Base-by-base conservation (phyloP, 2,888 invertebrate genomes). In the Elaeidobius kamerunicus region DNA sequence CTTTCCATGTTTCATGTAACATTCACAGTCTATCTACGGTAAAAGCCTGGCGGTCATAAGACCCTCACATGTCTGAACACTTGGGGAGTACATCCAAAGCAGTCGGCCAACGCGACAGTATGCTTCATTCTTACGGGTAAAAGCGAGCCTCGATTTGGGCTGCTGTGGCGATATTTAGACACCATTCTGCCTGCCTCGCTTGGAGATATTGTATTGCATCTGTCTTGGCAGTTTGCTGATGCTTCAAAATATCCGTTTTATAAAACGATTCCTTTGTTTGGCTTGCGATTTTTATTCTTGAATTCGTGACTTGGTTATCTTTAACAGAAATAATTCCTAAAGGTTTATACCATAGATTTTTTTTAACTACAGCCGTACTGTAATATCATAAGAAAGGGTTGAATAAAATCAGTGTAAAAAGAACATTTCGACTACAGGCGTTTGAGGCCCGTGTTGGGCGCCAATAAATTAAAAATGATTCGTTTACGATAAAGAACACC, bases 61-160 rank as follows among this genome's bases (percentile, higher is more conserved):
- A 48, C 54, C 54, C 54, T 54, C 50, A 50, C 43, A 36, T 50
- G 50, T 38, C 43, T 49, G 30, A 53, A 49, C 49, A 54, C 46
- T 49, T 54, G 54, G 54, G 49, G 54, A 54, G 49, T 45, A 54
- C 54, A 54, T 49, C 54, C 54, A 54, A 48, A 41, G 35, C 54
- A 43, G 40, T 49, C 49, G 49, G 2, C 44, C 49, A 54, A 32
- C 16, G n/a, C 14, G 35, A 49, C 23, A 14, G 15, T 9, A 12
- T 11, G 14, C n/a, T 3, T 11, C 14, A 3, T 5, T n/a, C 11
- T 20, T 19, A 28, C n/a, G 34, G 16, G 19, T 6, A 9, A 19
- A 17, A 30, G n/a, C 6, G 12, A 30, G 11, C 9, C 3, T 30
- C 12, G 27, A 30, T 9, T 14, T 45, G 54, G 48, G 14, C 44